Conservation (phyloP, 2,888 invertebrate genomes). For the Odontocerum albicorne region DNA sequence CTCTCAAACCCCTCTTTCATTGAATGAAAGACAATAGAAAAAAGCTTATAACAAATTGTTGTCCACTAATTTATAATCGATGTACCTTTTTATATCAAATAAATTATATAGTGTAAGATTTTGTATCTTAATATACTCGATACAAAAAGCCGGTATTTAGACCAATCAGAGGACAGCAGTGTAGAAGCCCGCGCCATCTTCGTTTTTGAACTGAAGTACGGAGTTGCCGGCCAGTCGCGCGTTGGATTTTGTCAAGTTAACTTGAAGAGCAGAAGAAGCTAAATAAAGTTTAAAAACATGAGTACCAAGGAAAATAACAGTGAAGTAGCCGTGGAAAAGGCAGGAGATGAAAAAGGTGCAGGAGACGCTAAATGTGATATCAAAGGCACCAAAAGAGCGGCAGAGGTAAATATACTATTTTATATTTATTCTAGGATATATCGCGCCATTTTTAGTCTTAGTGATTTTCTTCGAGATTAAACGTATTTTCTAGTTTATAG, state of each 20-base stretch:
- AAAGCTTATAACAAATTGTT: neutral
- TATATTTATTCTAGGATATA: constrained; percentile 42
- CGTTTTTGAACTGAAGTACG: constrained; percentile 77
- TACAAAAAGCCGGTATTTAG: constrained; percentile 39
- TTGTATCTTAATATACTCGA: constrained; percentile 1
- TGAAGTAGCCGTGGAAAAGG: constrained; percentile 83
- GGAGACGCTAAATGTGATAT: constrained; percentile 77
- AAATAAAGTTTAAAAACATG: constrained; percentile 51
- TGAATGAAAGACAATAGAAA: constrained; percentile 28
- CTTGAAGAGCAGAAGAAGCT: constrained; percentile 44
- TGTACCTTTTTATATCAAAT: constrained; percentile 2
- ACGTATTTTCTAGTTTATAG: too few species aligned
- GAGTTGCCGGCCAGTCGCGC: constrained; percentile 70
- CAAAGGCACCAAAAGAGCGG: constrained; percentile 86
- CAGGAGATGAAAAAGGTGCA: constrained; percentile 73
- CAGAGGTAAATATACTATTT: constrained; percentile 69
- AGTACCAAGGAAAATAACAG: constrained; percentile 79
- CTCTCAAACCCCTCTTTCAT: constrained; percentile 63
- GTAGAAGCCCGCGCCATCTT: constrained; percentile 76
- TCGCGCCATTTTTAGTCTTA: constrained; percentile 56
- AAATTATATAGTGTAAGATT: neutral
- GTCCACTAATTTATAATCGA: too few species aligned
- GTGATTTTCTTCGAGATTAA: too few species aligned
- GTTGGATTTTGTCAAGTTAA: constrained; percentile 63
- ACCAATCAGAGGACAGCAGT: constrained; percentile 50